Percentiles rank a stretch among this genome's conserved stretches.
Conservation (phyloP, 2,888 invertebrate genomes). For the Tipula unca region DNA sequence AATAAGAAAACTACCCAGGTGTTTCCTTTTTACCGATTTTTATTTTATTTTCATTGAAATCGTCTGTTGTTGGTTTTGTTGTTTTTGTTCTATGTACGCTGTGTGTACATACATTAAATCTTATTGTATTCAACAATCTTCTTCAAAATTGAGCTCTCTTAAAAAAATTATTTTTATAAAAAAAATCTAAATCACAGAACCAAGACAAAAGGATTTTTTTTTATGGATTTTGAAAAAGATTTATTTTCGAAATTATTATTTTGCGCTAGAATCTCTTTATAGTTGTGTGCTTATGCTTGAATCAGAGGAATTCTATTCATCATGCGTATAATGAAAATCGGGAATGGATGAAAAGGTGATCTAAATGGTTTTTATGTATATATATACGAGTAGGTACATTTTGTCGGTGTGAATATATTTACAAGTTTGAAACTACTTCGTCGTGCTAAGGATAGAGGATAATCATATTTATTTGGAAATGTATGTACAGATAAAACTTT, state of each 20-base stretch:
- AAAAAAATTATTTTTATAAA: not conserved
- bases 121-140: not conserved
- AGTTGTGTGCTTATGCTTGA: not conserved
- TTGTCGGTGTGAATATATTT: not conserved
- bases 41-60: not conserved
- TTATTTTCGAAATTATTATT: not conserved
- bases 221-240: not conserved
- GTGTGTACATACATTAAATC: not conserved
- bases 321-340: not conserved
- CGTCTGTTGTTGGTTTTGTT: slow-evolving; percentile 1
- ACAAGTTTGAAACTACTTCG: not conserved
- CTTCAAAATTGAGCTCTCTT: not conserved
- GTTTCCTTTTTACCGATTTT: not conserved
- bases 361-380: not conserved
- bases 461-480: too few species aligned
- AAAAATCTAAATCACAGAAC: not conserved
- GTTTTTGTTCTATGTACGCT: not conserved
- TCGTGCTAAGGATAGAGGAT: too few species aligned
- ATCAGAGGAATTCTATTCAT: slow-evolving; percentile 2
- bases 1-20: not conserved
- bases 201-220: slow-evolving; percentile 1
- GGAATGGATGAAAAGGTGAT: not conserved
- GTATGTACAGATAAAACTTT: too few species aligned
- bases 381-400: too few species aligned
- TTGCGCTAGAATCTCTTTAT: not conserved